A percentile compares a stretch with the other conserved stretches of the same genome.
These are phyloP conservation scores for Hanleya hanleyi DNA, from an alignment of 2,888 invertebrate genomes.

Conservation along the genomic window DNA sequence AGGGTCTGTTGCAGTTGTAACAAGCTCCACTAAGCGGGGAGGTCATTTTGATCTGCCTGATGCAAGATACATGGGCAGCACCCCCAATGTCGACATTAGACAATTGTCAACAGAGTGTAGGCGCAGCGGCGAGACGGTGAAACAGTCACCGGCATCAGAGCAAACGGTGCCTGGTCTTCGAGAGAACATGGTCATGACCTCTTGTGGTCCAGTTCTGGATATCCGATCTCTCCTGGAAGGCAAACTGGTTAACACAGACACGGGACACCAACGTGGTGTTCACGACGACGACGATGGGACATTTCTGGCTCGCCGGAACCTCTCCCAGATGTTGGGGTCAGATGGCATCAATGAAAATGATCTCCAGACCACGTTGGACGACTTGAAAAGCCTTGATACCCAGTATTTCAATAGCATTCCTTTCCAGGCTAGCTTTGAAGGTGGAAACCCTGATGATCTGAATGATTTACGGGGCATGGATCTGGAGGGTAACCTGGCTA, in stretches of 20 bases:
- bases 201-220: too few relatives aligned
- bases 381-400: not conserved
- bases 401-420: conserved; percentile 6
- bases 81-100: conserved; percentile 43
- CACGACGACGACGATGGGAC: not conserved
- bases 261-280: not conserved
- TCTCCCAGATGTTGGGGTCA: not conserved
- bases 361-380: not conserved
- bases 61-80: conserved; percentile 44
- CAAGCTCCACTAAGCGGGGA: not conserved
- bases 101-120: conserved; percentile 5
- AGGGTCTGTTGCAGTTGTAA: not conserved
- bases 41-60: conserved; percentile 34
- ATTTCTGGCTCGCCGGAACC: not conserved
- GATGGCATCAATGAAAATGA: not conserved
- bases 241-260: not conserved
- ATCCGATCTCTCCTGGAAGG: not conserved
- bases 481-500: not conserved
- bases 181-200: not conserved
- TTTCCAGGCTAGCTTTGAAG: not conserved
- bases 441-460: not conserved
- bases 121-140: not conserved
- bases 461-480: not conserved
- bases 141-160: not conserved
- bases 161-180: not conserved